Percentiles rank a stretch among this genome's conserved stretches.
phyloP scores from a whole-genome alignment of 2,888 invertebrate genomes.

The Hirtodrosophila confusa region DNA sequence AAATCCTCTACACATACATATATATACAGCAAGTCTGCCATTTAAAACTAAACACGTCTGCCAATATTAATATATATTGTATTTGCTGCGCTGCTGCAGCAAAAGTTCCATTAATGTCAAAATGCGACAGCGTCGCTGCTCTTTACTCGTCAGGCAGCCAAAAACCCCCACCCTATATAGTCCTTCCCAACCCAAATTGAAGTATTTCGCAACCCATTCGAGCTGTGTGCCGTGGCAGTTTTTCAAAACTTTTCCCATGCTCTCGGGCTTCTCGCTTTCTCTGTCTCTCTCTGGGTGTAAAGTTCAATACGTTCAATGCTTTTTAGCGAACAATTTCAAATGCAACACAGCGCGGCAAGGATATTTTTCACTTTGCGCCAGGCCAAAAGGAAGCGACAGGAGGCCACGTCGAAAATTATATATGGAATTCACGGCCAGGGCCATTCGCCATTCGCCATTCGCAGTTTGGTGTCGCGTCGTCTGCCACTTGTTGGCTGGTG shows the following conservation, averaged over 20 bases:
- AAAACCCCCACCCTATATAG: neutral
- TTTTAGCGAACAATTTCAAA: constrained; percentile 61
- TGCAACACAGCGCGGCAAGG: constrained; percentile 69
- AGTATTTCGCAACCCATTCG: constrained; percentile 13
- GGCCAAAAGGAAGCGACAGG: constrained; percentile 27
- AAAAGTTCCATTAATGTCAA: constrained; percentile 59
- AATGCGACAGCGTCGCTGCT: constrained; percentile 31
- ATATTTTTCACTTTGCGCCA: constrained; percentile 72
- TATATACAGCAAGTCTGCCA: constrained; percentile 9
- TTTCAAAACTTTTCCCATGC: constrained; percentile 39
- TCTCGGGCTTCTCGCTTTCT: neutral
- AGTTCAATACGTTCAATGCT: constrained; percentile 52
- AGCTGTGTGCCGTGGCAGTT: constrained; percentile 43
- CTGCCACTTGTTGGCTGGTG: constrained; percentile 34
- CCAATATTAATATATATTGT: constrained; percentile 60
- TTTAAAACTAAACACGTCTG: constrained; percentile 58
- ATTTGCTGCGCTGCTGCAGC: constrained; percentile 13
- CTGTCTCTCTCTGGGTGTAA: constrained; percentile 8
- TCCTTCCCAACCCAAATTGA: constrained; percentile 10
- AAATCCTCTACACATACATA: neutral
- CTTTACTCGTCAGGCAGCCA: constrained; percentile 10
- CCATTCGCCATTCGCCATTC: constrained; percentile 41
- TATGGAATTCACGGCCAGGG: constrained; percentile 78
- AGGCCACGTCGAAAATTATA: constrained; percentile 64
- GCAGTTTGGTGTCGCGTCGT: constrained; percentile 36